Base-by-base conservation (phyloP, 1,140 invertebrate species). In the Agraylea sexmaculata region DNA sequence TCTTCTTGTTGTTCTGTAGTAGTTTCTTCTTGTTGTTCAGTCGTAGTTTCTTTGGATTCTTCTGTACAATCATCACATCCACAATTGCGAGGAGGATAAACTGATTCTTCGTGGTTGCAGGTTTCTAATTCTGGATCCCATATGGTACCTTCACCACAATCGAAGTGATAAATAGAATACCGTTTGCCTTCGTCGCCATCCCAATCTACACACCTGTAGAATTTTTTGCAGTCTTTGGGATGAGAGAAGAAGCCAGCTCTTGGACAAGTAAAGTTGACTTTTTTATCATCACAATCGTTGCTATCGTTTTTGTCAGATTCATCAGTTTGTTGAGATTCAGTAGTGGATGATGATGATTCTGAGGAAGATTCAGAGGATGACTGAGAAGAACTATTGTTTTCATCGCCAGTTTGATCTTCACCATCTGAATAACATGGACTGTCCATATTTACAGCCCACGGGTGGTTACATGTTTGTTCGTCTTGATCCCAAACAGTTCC, bases 171-270 rank as follows among this genome's bases (percentile, higher is more conserved):
- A 50, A 72, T 73, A 30, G 73, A 71, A 55, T 73, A 76, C 43
- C 60, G 64, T 38, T 56, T 55, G 10, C 66, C 71, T 44, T 64
- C 56, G 8, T 67, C 61, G 30, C 75, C 70, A 37, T 75, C 74
- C 56, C 73, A 74, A 49, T 77, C 67, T 2, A 84, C 80, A 52
- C 80, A 83, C 42, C 78, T 69, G 50, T 81, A 81, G 53, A 80
- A 81, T 53, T 79, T 78, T 41, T 71, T 69, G 53, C 82, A 86
- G 29, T 75, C 62, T 18, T 60, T 63, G 20, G 75, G 74, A 62
- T 83, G 59, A 8, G 75, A 60, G 53, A 73, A 80, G 54, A 73
- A 84, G 21, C 81, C 83, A 42, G 68, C 70, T 45, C 69, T 54
- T 27, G 52, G 55, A 47, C 65, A 68, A 19, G 42, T 39, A 15